Evolutionary conservation across 1,140 invertebrate genomes (phyloP).

Genomic region (Drosophila nikananu): DNA sequence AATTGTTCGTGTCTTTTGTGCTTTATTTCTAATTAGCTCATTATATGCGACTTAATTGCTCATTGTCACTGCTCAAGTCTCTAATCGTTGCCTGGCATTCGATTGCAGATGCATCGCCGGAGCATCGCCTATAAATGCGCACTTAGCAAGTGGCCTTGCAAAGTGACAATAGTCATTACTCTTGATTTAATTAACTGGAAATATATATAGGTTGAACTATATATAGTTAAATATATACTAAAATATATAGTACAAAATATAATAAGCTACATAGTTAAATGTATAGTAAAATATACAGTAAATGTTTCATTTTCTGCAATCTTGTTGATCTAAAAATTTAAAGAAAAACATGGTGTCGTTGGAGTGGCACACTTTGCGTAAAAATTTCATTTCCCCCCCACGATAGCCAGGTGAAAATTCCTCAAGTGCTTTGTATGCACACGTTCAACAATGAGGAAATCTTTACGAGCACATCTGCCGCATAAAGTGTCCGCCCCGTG

Average conservation of each 20-base stretch:
- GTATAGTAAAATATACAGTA: no score
- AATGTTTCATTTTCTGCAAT: no score
- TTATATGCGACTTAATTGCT: slow-evolving; percentile 64
- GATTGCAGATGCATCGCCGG: slow-evolving; percentile 50
- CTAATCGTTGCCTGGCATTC: slow-evolving; percentile 41
- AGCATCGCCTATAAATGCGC: slow-evolving; percentile 53
- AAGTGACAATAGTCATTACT: slow-evolving; percentile 5
- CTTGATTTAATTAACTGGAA: slow-evolving; percentile 4
- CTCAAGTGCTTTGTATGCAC: slow-evolving; percentile 79
- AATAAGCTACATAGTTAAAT: neutral
- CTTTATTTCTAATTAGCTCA: slow-evolving; percentile 68
- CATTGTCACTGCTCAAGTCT: slow-evolving; percentile 53
- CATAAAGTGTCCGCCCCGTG: slow-evolving; percentile 69
- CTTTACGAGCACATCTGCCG: slow-evolving; percentile 82
- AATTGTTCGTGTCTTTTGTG: slow-evolving; percentile 46
- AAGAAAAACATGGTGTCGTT: neutral
- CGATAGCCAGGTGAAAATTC: slow-evolving; percentile 56
- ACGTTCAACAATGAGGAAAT: slow-evolving; percentile 81
- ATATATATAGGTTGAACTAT: no score
- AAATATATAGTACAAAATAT: neutral
- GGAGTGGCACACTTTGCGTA: slow-evolving; percentile 63
- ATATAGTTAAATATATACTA: no score
- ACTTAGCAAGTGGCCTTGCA: slow-evolving; percentile 27
- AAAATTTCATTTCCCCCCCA: slow-evolving; percentile 52
- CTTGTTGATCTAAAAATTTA: neutral